Conservation (phyloP, 2,888 invertebrate genomes). For the Tetropium fuscum region DNA sequence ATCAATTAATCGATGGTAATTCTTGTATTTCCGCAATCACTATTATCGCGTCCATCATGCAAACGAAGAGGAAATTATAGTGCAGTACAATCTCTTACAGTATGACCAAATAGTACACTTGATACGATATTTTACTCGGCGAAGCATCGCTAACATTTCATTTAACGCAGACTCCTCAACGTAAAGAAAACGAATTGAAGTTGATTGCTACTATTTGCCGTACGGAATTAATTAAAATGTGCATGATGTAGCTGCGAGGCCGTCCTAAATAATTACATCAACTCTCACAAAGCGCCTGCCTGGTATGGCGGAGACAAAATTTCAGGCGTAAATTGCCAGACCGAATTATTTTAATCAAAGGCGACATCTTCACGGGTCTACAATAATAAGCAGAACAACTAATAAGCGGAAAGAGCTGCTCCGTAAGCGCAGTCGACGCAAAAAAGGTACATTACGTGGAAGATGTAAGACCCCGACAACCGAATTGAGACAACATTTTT, state of each 20-base stretch:
- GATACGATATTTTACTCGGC: no score
- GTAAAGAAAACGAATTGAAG: background rate
- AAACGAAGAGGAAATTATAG: no score
- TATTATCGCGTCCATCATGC: no score
- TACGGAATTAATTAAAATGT: slow-evolving; percentile 4
- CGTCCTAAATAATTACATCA: slow-evolving; percentile 8
- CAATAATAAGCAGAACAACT: background rate
- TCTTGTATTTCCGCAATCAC: no score
- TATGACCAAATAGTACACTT: no score
- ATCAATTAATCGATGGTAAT: no score
- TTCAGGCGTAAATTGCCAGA: slow-evolving; percentile 1
- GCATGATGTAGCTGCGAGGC: background rate
- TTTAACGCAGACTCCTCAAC: background rate
- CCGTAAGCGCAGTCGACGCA: background rate
- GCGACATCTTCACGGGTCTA: background rate
- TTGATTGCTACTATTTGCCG: slow-evolving; percentile 8
- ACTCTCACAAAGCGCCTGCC: background rate
- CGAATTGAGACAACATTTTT: no score
- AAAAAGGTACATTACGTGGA: no score
- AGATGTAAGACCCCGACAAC: no score
- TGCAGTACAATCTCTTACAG: no score
- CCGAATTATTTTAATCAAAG: slow-evolving; percentile 12
- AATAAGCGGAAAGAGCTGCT: background rate
- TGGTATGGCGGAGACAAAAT: background rate
- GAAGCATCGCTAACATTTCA: slow-evolving; percentile 3